Evolutionary conservation across 1,140 invertebrate species (phyloP), one percentile per base, ranked within the genome.

Genomic region (Nephila pilipes): DNA sequence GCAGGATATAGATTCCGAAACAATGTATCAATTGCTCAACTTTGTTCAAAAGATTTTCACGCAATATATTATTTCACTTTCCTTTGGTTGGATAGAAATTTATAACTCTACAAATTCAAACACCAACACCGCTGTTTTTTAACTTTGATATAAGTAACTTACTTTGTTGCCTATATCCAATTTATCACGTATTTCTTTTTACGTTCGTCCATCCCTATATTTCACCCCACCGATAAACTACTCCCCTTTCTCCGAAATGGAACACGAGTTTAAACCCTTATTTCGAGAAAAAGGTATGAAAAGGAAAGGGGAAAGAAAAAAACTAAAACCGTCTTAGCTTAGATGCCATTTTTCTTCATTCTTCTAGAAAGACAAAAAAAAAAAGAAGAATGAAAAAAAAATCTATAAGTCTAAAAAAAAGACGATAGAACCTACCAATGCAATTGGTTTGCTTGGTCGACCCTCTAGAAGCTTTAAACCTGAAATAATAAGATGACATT

Each of bases 401-500:
- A 75, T 36, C 29, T 32, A 20, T 32, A 36, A 36, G 32, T 18
- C 29, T 32, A 16, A 18, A 75, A 36, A 29, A 32, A 18, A 75
- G 20, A 18, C 0, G 29, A 75, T 18, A 75, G 10, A 75, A 3
- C 69, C 69, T 1, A 32, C 25, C 18, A 36, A 75, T 75, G 5
- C 69, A 75, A 75, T 75, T 75, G 69, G 69, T 4, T 36, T 75
- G 29, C 29, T 14, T 16, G 5, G 18, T 18, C 69, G 16, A 75
- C 69, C 29, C 32, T 25, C 32, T 25, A 75, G 69, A 20, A 36
- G n/a, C 18, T 29, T 6, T 75, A 75, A 75, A 75, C 69, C 69
- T 75, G 18, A 75, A 75, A 75, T 75, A 75, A 75, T 75, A 75
- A 75, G 69, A 75, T 36, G 69, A 75, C 69, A 32, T 36, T 32